Evolutionary conservation across 2,888 invertebrate species (phyloP), one percentile per base, ranked within the genome.

Genomic region (Xestobium rufovillosum): DNA sequence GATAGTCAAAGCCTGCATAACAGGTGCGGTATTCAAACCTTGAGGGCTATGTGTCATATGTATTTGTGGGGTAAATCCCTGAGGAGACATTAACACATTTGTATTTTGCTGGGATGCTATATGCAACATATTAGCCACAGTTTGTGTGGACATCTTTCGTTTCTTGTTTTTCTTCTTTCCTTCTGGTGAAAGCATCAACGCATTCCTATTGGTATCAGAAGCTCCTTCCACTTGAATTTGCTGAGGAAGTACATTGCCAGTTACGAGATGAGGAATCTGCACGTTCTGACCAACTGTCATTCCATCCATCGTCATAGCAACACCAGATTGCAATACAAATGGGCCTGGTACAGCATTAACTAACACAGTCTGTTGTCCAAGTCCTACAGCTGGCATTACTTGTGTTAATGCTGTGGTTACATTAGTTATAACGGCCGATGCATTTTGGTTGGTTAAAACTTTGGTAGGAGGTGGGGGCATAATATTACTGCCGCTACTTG

Each of bases 341-440:
- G 85, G 85, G 11, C 83, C 71, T 31, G 80, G 82, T 43, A 88
- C 65, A 0, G 87, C 78, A 55, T 89, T 89, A 1, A 90, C 80
- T 3, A 90, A 73, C 1, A 87, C 83, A 0, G 86, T 80, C 15
- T 83, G 82, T 55, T 79, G 83, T 15, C 82, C 83, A 2, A 83
- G 36, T 31, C 56, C 57, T 1, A 75, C 76, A 0, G 77, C 73
- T 1, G 80, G 76, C 25, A 78, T 73, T 1, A 78, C 76, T 60
- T 80, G 79, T 6, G 75, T 72, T 4, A 78, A 72, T 1, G 80
- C 72, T 0, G 75, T 76, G 1, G 75, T 77, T 1, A 77, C 79
- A 50, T 76, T 79, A 0, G 79, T 78, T 1, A 75, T 69, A 60
- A 75, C 70, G n/a, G 72, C 72, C 0, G 77, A 74, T 0, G 71